Conservation (phyloP, 2,888 invertebrate species). For the Drosophila koepferae region DNA sequence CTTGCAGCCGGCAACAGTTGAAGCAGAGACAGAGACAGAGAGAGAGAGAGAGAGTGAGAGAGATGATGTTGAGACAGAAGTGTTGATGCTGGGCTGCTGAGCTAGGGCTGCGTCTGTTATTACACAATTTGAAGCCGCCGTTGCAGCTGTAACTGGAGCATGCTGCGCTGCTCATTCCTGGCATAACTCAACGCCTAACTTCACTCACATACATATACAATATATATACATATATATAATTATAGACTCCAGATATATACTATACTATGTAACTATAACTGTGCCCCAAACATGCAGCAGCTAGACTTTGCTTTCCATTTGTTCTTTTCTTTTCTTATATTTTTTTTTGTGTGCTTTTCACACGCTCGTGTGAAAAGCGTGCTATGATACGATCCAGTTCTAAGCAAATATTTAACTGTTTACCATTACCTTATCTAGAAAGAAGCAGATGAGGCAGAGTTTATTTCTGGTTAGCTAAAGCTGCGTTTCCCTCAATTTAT, state of each 20-base stretch:
- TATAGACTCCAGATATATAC: not conserved
- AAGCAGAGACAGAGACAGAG: not conserved
- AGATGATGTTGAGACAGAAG: not conserved
- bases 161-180: constrained; percentile 43
- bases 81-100: constrained; percentile 1
- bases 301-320: constrained; percentile 14
- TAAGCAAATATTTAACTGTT: constrained; percentile 70
- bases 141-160: constrained; percentile 67
- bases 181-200: constrained; percentile 40
- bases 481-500: not conserved
- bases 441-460: not conserved
- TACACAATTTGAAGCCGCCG: constrained; percentile 40
- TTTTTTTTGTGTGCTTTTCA: constrained; percentile 62
- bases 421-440: constrained; percentile 20
- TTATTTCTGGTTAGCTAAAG: not conserved
- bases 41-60: not conserved
- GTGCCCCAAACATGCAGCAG: constrained; percentile 30
- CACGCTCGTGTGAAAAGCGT: constrained; percentile 75
- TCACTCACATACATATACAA: not conserved
- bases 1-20: constrained; percentile 59
- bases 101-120: constrained; percentile 23
- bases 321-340: constrained; percentile 7
- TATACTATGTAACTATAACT: constrained; percentile 3
- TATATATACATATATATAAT: not conserved
- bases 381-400: constrained; percentile 59